Percentiles rank a stretch among this genome's conserved stretches.
Conservation (phyloP, 1,140 invertebrate species). For the Lepidurus arcticus region DNA sequence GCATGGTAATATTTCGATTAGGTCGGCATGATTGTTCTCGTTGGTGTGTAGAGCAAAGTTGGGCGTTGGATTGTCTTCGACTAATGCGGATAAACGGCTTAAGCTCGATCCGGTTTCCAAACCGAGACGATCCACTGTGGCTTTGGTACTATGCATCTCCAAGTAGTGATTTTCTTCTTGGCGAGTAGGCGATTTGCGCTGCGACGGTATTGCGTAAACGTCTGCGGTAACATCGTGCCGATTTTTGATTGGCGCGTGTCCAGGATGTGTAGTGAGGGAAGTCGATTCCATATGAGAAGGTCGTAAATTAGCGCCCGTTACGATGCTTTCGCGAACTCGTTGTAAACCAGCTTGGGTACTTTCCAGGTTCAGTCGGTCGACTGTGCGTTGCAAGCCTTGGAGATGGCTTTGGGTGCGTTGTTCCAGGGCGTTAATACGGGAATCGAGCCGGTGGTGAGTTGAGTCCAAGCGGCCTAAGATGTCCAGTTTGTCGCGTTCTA, state of each 20-base stretch:
- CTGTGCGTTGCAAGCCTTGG: constrained; percentile 56
- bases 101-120: constrained; percentile 28
- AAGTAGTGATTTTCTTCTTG: constrained; percentile 27
- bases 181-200: neutral
- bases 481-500: constrained; percentile 78
- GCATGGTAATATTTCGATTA: neutral
- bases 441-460: constrained; percentile 69
- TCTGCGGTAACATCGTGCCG: neutral
- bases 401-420: constrained; percentile 68
- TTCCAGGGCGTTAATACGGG: constrained; percentile 71
- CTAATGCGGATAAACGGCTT: neutral
- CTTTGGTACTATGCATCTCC: constrained; percentile 27
- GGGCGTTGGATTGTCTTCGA: neutral
- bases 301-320: constrained; percentile 42
- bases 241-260: neutral
- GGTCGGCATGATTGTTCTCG: constrained; percentile 14
- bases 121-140: constrained; percentile 34
- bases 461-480: constrained; percentile 74
- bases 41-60: neutral
- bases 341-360: constrained; percentile 51
- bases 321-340: constrained; percentile 48
- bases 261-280: constrained; percentile 33
- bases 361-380: constrained; percentile 40
- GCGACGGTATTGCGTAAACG: neutral
- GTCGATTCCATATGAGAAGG: constrained; percentile 34